These are phyloP conservation scores for Lampris megalopsis DNA, from an alignment of 2,113 vertebrate species.

Conservation along the genomic window DNA sequence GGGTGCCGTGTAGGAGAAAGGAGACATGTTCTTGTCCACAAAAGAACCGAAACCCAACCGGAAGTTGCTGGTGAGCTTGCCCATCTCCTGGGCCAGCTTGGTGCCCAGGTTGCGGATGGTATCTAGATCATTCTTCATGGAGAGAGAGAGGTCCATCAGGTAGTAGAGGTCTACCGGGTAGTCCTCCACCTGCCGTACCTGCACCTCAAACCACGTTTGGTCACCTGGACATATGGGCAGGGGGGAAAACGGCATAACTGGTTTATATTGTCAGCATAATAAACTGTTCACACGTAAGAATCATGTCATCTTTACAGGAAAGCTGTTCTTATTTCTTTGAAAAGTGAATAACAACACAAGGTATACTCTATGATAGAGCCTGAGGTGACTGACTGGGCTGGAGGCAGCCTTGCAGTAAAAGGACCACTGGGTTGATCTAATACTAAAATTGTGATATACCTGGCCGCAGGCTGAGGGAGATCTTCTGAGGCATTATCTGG, in stretches of 20 bases:
- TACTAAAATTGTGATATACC: constrained; percentile 77
- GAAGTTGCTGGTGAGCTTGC: constrained; percentile 98
- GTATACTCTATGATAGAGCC: no score
- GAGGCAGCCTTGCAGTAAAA: no score
- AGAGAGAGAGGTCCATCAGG: constrained; percentile 98
- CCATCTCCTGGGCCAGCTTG: constrained; percentile 94
- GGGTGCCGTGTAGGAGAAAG: constrained; percentile 93
- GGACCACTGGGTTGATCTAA: neutral
- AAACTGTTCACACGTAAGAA: no score
- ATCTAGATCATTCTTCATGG: constrained; percentile 97
- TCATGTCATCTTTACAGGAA: no score
- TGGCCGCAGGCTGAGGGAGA: constrained; percentile 89
- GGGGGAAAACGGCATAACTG: neutral
- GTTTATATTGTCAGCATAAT: no score
- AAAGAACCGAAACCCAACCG: constrained; percentile 96
- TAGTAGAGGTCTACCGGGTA: constrained; percentile 98
- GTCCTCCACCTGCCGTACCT: constrained; percentile 96
- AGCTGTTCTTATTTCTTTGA: no score
- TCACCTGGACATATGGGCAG: constrained; percentile 82
- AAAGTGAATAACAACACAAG: no score
- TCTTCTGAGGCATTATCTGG: constrained; percentile 91
- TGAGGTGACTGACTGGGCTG: no score
- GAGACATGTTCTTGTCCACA: constrained; percentile 98
- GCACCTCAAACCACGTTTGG: constrained; percentile 87
- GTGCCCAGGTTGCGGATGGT: constrained; percentile 94